Conservation (phyloP, 2,797 vertebrate species). For the Tamandua tetradactyla region DNA sequence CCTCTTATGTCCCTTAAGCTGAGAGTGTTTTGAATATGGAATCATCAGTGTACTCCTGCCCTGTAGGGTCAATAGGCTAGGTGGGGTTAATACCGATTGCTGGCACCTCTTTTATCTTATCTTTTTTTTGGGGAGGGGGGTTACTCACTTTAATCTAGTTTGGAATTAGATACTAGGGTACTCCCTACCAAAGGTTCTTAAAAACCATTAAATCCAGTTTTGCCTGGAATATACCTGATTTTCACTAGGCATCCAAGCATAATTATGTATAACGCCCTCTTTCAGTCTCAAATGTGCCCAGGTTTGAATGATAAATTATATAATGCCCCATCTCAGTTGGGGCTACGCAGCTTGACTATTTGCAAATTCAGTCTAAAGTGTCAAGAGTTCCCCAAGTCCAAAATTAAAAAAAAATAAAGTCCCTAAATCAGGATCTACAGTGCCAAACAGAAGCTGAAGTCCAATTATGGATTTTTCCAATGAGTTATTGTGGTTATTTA, state of each 20-base stretch:
- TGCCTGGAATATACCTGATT: neutral
- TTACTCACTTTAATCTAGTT: neutral
- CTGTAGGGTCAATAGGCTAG: neutral
- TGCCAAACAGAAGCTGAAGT: neutral
- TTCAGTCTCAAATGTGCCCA: neutral
- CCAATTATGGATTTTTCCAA: neutral
- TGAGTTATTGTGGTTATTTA: constrained; percentile 15
- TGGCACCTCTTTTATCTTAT: neutral
- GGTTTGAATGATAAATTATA: neutral
- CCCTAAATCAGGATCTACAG: neutral
- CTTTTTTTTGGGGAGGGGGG: neutral
- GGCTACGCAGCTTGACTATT: neutral
- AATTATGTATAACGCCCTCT: neutral
- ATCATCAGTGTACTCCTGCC: rapidly evolving
- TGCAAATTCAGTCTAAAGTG: neutral
- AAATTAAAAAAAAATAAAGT: constrained; percentile 24
- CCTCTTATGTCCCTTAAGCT: neutral
- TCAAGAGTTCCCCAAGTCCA: neutral
- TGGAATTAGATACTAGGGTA: neutral
- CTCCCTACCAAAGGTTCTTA: neutral
- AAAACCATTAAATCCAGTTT: neutral
- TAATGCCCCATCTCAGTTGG: neutral
- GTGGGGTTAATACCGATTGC: neutral
- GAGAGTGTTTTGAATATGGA: neutral
- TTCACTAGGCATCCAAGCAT: neutral